Percentiles rank a stretch among this genome's conserved stretches.
phyloP scores from a whole-genome alignment of 1,140 invertebrate species.

The Lasaia peninsularis region DNA sequence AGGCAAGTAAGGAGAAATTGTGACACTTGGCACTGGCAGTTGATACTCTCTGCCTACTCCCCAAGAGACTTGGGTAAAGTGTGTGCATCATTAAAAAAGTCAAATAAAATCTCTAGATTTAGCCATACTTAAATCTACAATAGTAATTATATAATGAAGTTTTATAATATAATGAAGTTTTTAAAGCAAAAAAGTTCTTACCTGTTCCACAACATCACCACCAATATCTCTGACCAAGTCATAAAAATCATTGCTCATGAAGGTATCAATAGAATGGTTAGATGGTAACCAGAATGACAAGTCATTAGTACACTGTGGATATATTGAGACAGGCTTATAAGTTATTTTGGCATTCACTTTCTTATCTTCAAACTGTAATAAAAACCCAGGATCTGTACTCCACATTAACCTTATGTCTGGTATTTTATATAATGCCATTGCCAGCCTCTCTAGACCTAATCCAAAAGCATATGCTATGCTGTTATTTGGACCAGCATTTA shows the following conservation, averaged over 20 bases:
- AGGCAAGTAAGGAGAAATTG: too few species aligned
- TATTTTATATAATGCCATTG: conserved; percentile 97
- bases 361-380: conserved; percentile 91
- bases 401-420: conserved; percentile 98
- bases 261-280: conserved; percentile 77
- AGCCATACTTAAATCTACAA: too few species aligned
- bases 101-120: too few species aligned
- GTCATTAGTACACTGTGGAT: conserved; percentile 94
- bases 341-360: conserved; percentile 81
- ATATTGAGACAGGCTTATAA: conserved; percentile 91
- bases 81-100: too few species aligned
- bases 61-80: too few species aligned
- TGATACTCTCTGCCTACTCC: too few species aligned
- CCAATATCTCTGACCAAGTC: conserved; percentile 93
- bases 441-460: conserved; percentile 95
- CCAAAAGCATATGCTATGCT: conserved; percentile 99
- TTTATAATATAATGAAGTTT: neutral
- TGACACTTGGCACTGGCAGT: too few species aligned
- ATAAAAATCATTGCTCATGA: conserved; percentile 93
- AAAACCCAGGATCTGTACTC: conserved; percentile 93
- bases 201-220: conserved; percentile 95
- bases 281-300: conserved; percentile 97
- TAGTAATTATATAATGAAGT: neutral
- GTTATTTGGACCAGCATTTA: conserved; percentile 87
- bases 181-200: conserved; percentile 44